These are phyloP conservation scores for Diaperis boleti DNA, from an alignment of 2,888 invertebrate species.

Conservation along the genomic window DNA sequence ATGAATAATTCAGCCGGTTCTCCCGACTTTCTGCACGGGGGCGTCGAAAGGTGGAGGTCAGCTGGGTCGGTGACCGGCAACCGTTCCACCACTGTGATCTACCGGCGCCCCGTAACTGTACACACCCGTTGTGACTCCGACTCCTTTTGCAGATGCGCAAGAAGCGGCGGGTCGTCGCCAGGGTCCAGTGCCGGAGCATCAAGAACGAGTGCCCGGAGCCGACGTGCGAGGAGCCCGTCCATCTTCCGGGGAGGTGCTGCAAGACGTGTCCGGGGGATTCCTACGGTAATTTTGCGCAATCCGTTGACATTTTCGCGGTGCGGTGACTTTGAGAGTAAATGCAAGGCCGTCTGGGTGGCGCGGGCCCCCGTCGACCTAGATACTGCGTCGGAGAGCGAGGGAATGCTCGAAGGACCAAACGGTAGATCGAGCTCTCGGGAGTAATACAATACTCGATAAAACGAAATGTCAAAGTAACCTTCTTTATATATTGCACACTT, in stretches of 20 bases:
- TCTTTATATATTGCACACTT: too few species aligned
- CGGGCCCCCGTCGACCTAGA: conserved; percentile 56
- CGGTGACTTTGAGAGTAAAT: conserved; percentile 52
- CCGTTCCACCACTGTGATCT: conserved; percentile 60
- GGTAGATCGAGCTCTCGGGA: neutral
- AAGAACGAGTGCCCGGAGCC: conserved; percentile 93
- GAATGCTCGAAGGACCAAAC: too few species aligned
- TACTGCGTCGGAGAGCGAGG: too few species aligned
- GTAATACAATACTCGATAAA: neutral
- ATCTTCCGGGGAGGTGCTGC: conserved; percentile 89
- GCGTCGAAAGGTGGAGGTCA: conserved; percentile 64
- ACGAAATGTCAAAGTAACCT: too few species aligned
- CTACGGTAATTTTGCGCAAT: conserved; percentile 58
- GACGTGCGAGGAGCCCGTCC: conserved; percentile 86
- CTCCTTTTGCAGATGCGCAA: conserved; percentile 80
- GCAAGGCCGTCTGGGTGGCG: conserved; percentile 56
- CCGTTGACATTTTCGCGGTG: conserved; percentile 53
- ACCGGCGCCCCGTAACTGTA: conserved; percentile 49
- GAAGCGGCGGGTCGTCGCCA: conserved; percentile 88
- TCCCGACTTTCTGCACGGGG: conserved; percentile 54
- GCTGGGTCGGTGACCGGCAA: conserved; percentile 63
- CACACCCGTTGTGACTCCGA: conserved; percentile 20
- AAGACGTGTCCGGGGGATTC: conserved; percentile 88
- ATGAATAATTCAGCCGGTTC: conserved; percentile 15
- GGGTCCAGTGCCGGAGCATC: conserved; percentile 90